phyloP scores from a whole-genome alignment of 2,797 vertebrate genomes.

The Varecia variegata region DNA sequence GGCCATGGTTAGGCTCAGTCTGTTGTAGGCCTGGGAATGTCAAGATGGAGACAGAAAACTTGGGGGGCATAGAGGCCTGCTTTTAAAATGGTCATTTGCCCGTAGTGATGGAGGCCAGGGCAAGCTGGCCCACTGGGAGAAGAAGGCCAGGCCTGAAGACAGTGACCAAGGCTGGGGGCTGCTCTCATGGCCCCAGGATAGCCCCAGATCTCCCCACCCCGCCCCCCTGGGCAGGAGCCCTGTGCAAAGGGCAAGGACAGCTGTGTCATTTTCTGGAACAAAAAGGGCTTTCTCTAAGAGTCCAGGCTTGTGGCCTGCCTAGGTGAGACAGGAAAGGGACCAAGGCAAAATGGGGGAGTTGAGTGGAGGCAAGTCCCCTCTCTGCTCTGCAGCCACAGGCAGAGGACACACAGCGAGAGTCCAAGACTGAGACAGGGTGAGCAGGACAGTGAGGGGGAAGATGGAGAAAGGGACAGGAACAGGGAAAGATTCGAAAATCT shows the following conservation, averaged over 20 bases:
- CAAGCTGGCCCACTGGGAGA: neutral
- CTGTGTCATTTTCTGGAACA: neutral
- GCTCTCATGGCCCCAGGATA: neutral
- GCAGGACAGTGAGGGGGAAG: neutral
- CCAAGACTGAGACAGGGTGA: neutral
- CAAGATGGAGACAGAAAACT: neutral
- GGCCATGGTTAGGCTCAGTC: neutral
- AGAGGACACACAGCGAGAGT: neutral
- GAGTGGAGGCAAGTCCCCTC: neutral
- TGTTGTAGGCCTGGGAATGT: neutral
- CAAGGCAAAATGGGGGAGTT: neutral
- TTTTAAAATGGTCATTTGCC: neutral
- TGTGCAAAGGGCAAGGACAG: neutral
- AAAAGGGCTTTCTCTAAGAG: neutral
- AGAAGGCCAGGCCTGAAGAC: neutral
- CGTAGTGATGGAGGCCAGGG: neutral
- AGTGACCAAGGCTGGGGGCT: neutral
- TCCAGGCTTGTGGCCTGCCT: neutral
- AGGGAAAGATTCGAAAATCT: neutral
- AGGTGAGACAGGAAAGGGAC: neutral
- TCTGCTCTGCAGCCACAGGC: neutral
- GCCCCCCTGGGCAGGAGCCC: neutral
- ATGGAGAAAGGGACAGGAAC: neutral
- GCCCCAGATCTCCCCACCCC: neutral
- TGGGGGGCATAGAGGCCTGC: neutral